Evolutionary conservation across 2,888 invertebrate species (phyloP).

Genomic region (Unio delphinus): DNA sequence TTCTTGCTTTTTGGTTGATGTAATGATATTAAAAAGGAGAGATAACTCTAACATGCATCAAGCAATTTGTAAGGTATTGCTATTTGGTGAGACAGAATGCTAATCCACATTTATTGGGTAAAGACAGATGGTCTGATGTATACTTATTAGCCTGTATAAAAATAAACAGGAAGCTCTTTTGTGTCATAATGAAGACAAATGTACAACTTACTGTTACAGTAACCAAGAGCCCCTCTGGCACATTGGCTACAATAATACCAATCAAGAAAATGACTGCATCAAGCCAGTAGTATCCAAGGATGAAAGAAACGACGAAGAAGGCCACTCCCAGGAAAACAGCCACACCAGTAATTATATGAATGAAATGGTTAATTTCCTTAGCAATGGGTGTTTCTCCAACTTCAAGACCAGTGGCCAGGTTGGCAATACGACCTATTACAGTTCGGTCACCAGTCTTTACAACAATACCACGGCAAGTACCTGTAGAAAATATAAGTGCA

Average conservation of each 20-base stretch:
- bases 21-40: no score
- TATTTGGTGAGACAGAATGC: no score
- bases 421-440: conserved; percentile 73
- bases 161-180: no score
- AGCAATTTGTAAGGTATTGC: no score
- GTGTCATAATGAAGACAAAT: neutral
- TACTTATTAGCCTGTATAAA: no score
- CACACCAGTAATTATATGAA: conserved; percentile 96
- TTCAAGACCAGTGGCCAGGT: conserved; percentile 71
- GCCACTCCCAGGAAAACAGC: conserved; percentile 85
- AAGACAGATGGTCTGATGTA: no score
- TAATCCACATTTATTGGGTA: no score
- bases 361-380: conserved; percentile 99
- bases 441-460: conserved; percentile 70
- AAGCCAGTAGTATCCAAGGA: conserved; percentile 98
- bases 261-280: conserved; percentile 98
- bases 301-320: conserved; percentile 97
- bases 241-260: conserved; percentile 99
- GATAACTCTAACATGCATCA: no score
- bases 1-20: no score
- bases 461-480: conserved; percentile 69
- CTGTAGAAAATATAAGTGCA: conserved; percentile 34
- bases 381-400: conserved; percentile 93
- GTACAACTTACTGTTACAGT: conserved; percentile 87
- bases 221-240: conserved; percentile 97